Percentiles rank a stretch among this genome's conserved stretches.
These are phyloP conservation scores for Cossypha dichroa DNA, from an alignment of 2,797 vertebrate species.

Conservation along the genomic window DNA sequence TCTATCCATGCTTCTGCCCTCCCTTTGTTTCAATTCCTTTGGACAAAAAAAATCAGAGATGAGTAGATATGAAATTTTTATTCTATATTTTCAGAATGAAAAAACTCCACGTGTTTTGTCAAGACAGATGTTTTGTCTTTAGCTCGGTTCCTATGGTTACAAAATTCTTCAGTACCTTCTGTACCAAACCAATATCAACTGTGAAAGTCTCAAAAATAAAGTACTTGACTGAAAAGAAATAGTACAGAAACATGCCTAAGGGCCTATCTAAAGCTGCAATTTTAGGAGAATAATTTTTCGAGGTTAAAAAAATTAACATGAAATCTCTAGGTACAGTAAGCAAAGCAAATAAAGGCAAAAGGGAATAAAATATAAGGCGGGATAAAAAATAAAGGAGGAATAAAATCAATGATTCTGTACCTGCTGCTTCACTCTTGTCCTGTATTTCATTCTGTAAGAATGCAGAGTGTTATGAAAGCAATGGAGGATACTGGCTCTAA, in stretches of 20 bases:
- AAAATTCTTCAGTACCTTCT: conserved; percentile 9
- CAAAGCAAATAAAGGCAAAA: background rate
- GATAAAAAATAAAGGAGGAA: background rate
- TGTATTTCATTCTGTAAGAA: background rate
- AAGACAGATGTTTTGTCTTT: conserved; percentile 23
- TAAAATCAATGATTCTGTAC: background rate
- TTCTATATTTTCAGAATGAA: background rate
- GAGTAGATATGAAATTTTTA: background rate
- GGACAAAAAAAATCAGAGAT: background rate
- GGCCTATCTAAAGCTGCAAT: background rate
- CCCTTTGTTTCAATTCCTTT: background rate
- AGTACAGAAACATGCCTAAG: background rate
- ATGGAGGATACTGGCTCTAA: background rate
- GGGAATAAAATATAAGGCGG: background rate
- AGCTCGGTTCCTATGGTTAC: conserved; percentile 5
- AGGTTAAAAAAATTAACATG: background rate
- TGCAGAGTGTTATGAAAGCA: background rate
- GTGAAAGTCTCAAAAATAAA: conserved; percentile 20
- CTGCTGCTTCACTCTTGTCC: background rate
- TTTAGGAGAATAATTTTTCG: background rate
- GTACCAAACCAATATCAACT: background rate
- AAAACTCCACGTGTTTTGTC: background rate
- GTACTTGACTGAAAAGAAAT: background rate
- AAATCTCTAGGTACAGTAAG: background rate
- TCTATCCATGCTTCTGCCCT: background rate